phyloP scores from a whole-genome alignment of 2,113 vertebrate species.

The Lethenteron reissneri region DNA sequence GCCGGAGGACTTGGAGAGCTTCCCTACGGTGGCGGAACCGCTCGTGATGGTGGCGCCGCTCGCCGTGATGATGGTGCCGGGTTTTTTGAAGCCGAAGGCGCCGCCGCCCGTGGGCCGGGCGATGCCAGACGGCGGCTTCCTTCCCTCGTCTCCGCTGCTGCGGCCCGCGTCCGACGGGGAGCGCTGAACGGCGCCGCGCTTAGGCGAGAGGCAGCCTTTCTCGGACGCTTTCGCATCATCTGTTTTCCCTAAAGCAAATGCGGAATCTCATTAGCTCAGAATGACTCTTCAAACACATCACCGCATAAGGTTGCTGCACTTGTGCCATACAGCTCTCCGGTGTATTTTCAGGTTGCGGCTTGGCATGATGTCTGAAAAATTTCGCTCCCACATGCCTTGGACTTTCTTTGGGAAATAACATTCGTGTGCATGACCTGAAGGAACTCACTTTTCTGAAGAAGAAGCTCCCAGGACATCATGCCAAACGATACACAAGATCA shows the following conservation, averaged over 20 bases:
- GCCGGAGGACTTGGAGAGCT: conserved; percentile 62
- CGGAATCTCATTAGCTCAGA: conserved; percentile 16
- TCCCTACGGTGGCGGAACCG: conserved; percentile 80
- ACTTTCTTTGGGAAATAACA: no score
- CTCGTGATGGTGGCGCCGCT: conserved; percentile 77
- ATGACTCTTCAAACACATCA: no score
- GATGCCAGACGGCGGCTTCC: conserved; percentile 38
- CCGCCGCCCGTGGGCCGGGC: conserved; percentile 32
- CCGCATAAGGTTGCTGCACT: no score
- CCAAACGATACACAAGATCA: no score
- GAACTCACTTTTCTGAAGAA: no score
- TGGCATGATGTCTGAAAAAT: no score
- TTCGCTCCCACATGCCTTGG: no score
- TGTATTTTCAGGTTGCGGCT: conserved; percentile 35
- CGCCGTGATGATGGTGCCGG: conserved; percentile 59
- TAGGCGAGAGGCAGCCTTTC: conserved; percentile 63
- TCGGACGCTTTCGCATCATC: conserved; percentile 93
- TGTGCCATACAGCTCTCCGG: conserved; percentile 27
- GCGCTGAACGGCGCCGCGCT: conserved; percentile 48
- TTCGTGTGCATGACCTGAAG: no score
- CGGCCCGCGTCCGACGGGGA: conserved; percentile 77
- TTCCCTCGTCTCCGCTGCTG: conserved; percentile 68
- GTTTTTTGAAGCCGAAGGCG: conserved; percentile 73
- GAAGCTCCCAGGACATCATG: no score
- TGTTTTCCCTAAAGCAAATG: conserved; percentile 51